A percentile compares a stretch with the other conserved stretches of the same genome.
Evolutionary conservation across 2,113 vertebrate genomes (phyloP).

Genomic region (Zosterops lateralis): DNA sequence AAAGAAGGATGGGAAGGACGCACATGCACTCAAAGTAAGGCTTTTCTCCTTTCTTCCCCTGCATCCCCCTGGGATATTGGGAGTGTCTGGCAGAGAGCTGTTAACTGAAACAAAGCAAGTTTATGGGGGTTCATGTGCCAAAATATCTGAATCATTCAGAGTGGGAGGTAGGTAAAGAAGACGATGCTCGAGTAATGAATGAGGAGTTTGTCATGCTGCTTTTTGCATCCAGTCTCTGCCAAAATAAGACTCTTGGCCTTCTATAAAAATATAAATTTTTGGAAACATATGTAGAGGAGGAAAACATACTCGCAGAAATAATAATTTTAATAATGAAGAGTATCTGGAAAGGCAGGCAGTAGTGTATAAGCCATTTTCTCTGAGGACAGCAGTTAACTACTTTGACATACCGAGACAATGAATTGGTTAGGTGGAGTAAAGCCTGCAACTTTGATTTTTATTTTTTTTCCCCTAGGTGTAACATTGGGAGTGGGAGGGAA

Average conservation of each 20-base stretch:
- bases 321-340: background rate
- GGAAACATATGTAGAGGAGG: background rate
- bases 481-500: background rate
- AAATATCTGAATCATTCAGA: constrained; percentile 58
- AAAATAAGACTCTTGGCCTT: background rate
- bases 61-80: background rate
- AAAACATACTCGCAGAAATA: background rate
- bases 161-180: constrained; percentile 44
- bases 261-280: background rate
- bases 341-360: background rate
- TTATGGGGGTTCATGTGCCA: constrained; percentile 41
- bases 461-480: background rate
- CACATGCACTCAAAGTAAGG: constrained; percentile 89
- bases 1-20: constrained; percentile 94
- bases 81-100: constrained; percentile 31
- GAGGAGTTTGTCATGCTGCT: background rate
- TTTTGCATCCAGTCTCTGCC: background rate
- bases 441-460: background rate
- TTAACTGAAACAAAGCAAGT: constrained; percentile 23
- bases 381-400: background rate
- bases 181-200: constrained; percentile 4
- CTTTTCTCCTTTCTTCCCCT: background rate
- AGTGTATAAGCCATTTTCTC: background rate
- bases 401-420: background rate
- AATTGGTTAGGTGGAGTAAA: background rate